Base-by-base conservation (phyloP, 2,113 vertebrate species). In the Charadrius vociferus region DNA sequence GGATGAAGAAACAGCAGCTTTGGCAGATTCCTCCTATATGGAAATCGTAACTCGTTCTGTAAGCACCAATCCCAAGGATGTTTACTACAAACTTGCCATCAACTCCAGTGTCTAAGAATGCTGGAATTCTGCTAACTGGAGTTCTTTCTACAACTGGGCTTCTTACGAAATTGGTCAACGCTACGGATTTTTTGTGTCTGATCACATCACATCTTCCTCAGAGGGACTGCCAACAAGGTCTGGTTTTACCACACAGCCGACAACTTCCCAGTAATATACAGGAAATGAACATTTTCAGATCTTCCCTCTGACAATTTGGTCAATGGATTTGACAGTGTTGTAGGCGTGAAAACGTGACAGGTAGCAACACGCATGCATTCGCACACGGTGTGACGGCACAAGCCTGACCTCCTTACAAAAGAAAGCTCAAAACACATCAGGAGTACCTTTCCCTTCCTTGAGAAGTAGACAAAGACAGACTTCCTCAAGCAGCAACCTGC, bases 281-380 rank as follows among this genome's bases (percentile, higher is more conserved):
- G 30, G 50, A 83, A 70, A 82, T 1, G 1, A 78, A 19, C 14
- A 15, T 9, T 36, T 68, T 73, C 41, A 52, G 36, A 37, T 58
- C 65, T 67, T 41, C 58, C 53, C 58, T 36, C 58, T 49, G 41
- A 30, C 47, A 24, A 7, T 16, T 12, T 49, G 53, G 30, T 34
- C 53, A 29, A 59, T 0, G n/a, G n/a, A 78, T 61, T 11, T 2
- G 2, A 43, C 6, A 20, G 8, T n/a, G 30, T 22, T 11, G 16
- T 6, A 56, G 41, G 18, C 47, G 36, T 67, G 59, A 72, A 81
- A 71, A 77, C 4, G 27, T 21, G 45, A 26, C 50, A 71, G 86
- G 12, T 20, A 17, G 45, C 36, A 56, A 36, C 32, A 50, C 1
- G 3, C 16, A 34, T 2, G 18, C 5, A 7, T 29, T 55, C 32